A percentile compares a stretch with the other conserved stretches of the same genome.
These are phyloP conservation scores for Montipora cactus DNA, from an alignment of 64 coral and sea anemone species.

Conservation along the genomic window DNA sequence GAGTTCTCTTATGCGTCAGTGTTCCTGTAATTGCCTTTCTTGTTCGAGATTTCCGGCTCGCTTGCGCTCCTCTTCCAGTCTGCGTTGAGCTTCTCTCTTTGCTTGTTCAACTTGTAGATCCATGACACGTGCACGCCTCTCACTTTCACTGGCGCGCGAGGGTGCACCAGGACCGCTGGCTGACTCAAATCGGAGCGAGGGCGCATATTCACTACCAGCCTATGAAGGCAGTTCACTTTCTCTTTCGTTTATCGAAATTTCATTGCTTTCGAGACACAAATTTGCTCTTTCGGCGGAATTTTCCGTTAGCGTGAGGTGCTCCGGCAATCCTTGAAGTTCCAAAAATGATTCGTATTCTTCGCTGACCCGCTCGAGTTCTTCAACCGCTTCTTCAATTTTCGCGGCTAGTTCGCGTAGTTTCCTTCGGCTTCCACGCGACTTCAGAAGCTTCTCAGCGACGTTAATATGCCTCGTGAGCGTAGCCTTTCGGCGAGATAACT, in stretches of 20 bases:
- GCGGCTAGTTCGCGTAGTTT: neutral
- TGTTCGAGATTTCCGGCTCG: conserved; percentile 8
- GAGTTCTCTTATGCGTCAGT: conserved; percentile 8
- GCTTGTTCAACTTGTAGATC: too few species aligned
- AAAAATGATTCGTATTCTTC: neutral
- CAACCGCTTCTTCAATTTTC: neutral
- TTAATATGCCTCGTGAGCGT: neutral
- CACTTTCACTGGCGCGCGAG: too few species aligned
- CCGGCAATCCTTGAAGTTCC: conserved; percentile 18
- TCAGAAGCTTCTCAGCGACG: neutral
- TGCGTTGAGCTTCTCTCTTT: too few species aligned
- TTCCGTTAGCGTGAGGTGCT: neutral
- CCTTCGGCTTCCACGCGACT: neutral
- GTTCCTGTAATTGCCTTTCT: neutral
- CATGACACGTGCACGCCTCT: too few species aligned
- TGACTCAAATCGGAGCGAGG: too few species aligned
- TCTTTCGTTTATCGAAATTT: too few species aligned
- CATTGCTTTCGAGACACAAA: too few species aligned
- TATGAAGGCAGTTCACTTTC: too few species aligned
- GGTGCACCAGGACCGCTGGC: too few species aligned
- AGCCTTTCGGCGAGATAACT: neutral
- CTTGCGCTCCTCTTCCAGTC: neutral
- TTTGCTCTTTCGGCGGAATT: too few species aligned
- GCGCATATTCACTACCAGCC: too few species aligned
- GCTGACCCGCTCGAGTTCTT: conserved; percentile 7